Base-by-base conservation (phyloP, 2,888 invertebrate genomes). In the Cylloceria caligata region DNA sequence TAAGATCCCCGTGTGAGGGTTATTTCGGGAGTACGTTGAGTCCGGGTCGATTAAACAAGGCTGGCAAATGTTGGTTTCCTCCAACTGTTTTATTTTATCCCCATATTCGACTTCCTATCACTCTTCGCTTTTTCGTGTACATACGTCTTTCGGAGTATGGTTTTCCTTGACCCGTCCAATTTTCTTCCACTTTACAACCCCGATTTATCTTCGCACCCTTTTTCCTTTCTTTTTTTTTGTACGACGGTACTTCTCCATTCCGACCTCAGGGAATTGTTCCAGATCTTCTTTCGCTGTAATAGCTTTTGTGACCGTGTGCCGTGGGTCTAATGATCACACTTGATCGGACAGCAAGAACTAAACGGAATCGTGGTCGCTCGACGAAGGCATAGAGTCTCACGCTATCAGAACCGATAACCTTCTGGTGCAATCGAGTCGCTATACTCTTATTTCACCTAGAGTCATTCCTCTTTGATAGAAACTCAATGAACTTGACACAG, bases 291-390 rank as follows among this genome's bases (percentile, higher is more conserved):
- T 60, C 19, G 9, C 16, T 9, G 19, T 34, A 19, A 36, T 34
- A 60, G 34, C 34, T 60, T 30, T 49, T 21, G 11, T 47, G 57
- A 21, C 19, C 42, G 42, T 47, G 42, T 62, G 73, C 68, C 62
- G 81, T 78, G 80, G 72, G 83, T 83, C 49, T 60, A 65, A 69
- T 69, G 81, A 84, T 83, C 81, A 79, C 79, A 67, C 69, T 81
- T 77, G 78, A 85, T 85, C 80, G 84, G 62, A 64, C 83, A 79
- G 6, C 67, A 64, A 76, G 79, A 81, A 74, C 71, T 73, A 81
- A 82, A 85, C 67, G 62, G 80, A 84, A 84, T 73, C 71, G 77
- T 72, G 52, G 45, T 69, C 42, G 68, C 68, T 69, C 52, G 47
- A 3, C 47, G 4, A 52, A 52, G 24, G 1, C 24, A 24, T 7